Base-by-base conservation (phyloP, 23 tunicate genomes). In the Ciona savignyi region DNA sequence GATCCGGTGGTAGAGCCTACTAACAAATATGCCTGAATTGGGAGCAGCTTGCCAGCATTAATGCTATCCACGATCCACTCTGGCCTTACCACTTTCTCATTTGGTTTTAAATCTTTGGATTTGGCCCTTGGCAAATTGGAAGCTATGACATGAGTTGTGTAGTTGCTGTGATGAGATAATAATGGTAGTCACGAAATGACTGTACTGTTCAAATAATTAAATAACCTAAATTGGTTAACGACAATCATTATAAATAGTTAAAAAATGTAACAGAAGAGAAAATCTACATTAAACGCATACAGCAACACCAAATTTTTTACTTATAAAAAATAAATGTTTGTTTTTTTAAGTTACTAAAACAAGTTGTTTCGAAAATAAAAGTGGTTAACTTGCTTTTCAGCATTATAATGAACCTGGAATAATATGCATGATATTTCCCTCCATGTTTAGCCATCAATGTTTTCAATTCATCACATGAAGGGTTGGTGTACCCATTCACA, bases 401-500 rank as follows among this genome's bases (percentile, higher is more conserved):
- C 61, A 49, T 20, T 49, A 20, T 70, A 26, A 67, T 49, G 3
- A 60, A 91, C 97, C 97, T 91, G n/a, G 86, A 80, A 65, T 91
- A 91, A 67, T 91, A 91, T 4, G 76, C 60, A 72, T 81, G 87
- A 77, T 73, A 84, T 60, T 77, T 79, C 25, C 99, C 99, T 27
- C 99, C 99, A 82, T 94, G 85, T 71, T 86, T 85, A 1, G 86
- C 78, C 90, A 94, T 86, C 11, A 94, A 31, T 31, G 51, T 29
- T 74, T 94, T 94, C 72, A 94, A 65, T 65, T 94, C 79, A 75
- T 86, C 86, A 30, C 63, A 63, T 24, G 85, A 78, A 33, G 99
- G 99, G 31, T 31, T 67, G 21, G 99, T 94, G 74, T 80, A 94
- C n/a, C 99, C 99, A 87, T 87, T 78, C 3, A 94, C 95, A 75